Percentiles rank a stretch among this genome's conserved stretches.
Conservation (phyloP, 2,797 vertebrate species). For the Alca torda region DNA sequence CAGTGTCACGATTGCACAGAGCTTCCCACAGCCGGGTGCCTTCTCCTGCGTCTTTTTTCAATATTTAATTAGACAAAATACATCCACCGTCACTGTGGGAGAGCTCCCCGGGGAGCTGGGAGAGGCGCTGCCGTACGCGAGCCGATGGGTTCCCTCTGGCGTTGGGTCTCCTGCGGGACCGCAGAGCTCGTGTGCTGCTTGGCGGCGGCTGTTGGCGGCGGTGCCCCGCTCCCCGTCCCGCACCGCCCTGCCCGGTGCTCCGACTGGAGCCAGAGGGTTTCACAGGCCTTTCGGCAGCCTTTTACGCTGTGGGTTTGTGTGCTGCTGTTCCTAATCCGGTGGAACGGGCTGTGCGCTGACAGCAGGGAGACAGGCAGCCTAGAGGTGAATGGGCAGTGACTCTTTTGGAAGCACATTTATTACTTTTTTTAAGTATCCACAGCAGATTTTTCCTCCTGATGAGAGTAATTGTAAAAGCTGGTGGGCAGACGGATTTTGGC, state of each 20-base stretch:
- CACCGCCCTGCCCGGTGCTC: neutral
- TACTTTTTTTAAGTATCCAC: neutral
- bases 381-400: neutral
- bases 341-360: neutral
- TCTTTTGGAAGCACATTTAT: slow-evolving; percentile 12
- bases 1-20: neutral
- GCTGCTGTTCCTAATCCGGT: neutral
- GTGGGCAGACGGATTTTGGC: neutral
- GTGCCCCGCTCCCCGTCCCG: neutral
- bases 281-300: neutral
- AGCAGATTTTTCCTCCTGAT: neutral
- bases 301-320: rapidly evolving
- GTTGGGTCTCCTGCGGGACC: rapidly evolving
- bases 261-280: neutral
- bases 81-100: neutral
- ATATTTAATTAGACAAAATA: neutral
- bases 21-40: neutral
- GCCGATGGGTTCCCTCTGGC: neutral
- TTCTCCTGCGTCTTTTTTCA: neutral
- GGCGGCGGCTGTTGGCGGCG: neutral
- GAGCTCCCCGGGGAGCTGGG: neutral
- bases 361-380: neutral
- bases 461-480: neutral
- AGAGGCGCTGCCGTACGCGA: rapidly evolving
- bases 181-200: neutral